These are phyloP conservation scores for Trisateles emortualis DNA, from an alignment of 2,888 invertebrate species.

Conservation along the genomic window DNA sequence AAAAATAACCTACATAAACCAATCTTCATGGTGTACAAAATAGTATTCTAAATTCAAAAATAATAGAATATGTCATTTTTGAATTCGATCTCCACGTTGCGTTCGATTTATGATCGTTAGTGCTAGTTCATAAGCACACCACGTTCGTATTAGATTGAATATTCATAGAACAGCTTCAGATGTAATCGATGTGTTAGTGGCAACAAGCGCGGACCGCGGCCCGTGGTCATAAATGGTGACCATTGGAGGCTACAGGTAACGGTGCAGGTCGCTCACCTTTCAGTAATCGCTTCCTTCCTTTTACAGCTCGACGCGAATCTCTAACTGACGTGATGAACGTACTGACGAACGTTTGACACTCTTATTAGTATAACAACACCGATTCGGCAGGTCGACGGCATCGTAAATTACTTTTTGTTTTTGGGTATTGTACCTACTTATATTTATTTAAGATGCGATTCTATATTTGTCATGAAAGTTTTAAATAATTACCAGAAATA, in stretches of 20 bases:
- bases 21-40: no score
- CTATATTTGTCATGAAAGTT: not conserved
- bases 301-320: slow-evolving; percentile 75
- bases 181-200: slow-evolving; percentile 60
- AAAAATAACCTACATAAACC: no score
- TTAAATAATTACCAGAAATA: no score
- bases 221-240: slow-evolving; percentile 62
- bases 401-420: slow-evolving; percentile 43
- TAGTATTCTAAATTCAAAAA: no score
- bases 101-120: not conserved
- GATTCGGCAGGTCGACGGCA: slow-evolving; percentile 53
- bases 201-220: slow-evolving; percentile 1
- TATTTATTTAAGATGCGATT: not conserved
- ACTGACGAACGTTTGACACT: slow-evolving; percentile 26
- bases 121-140: slow-evolving; percentile 44
- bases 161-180: slow-evolving; percentile 68
- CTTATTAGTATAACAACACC: slow-evolving; percentile 12
- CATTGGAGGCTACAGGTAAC: slow-evolving; percentile 69
- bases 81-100: no score
- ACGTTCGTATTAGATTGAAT: slow-evolving; percentile 63
- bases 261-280: slow-evolving; percentile 82
- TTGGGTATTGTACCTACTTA: not conserved
- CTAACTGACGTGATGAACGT: slow-evolving; percentile 68
- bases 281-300: slow-evolving; percentile 83
- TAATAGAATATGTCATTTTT: no score